Evolutionary conservation across 92 coral and sea anemone genomes (phyloP).

Genomic region (Montipora capitata): DNA sequence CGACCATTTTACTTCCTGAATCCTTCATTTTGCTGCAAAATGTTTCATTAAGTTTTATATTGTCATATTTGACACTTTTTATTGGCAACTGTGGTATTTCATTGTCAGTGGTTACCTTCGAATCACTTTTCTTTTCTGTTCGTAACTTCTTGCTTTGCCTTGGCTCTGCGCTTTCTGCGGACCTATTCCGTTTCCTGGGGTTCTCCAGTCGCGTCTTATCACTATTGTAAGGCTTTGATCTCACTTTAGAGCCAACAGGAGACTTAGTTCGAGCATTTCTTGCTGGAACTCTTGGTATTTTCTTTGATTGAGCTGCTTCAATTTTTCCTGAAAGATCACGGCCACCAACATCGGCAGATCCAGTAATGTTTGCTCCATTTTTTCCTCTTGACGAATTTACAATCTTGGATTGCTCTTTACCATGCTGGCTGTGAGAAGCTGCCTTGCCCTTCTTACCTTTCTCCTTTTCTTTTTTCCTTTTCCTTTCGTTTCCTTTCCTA

Average conservation of each 20-base stretch:
- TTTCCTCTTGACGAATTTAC: background rate
- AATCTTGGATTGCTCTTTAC: background rate
- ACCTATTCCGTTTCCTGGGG: conserved; percentile 30
- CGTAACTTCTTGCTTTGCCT: conserved; percentile 15
- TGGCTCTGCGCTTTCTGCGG: background rate
- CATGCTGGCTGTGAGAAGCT: background rate
- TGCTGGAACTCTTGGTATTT: background rate
- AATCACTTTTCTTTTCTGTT: background rate
- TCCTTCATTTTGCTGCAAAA: background rate
- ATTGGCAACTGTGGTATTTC: background rate
- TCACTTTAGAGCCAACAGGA: background rate
- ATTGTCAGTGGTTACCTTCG: background rate
- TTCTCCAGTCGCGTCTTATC: background rate
- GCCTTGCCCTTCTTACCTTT: background rate
- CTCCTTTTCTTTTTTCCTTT: background rate
- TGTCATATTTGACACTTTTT: conserved; percentile 2
- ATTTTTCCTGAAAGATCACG: background rate
- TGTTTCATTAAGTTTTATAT: background rate
- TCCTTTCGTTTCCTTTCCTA: no score
- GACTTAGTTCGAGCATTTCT: conserved; percentile 18
- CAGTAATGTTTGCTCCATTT: background rate
- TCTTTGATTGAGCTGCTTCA: background rate
- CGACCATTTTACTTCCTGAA: background rate
- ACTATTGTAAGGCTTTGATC: background rate
- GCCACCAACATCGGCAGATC: background rate